Conservation (phyloP, 2,113 vertebrate species). For the Lanius collurio region DNA sequence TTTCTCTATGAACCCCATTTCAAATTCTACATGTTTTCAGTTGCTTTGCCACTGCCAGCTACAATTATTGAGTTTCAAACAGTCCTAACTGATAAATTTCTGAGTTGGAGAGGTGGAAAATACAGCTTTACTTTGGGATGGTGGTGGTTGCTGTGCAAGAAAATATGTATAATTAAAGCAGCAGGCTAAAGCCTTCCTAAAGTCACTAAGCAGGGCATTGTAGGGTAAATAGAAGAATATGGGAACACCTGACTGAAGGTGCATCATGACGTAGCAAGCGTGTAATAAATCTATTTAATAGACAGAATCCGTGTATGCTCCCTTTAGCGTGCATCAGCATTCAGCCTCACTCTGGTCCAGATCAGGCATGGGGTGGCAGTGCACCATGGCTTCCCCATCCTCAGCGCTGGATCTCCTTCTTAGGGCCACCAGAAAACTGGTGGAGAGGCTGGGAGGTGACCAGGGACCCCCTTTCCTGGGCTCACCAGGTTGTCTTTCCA, state of each 20-base stretch:
- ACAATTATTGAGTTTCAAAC: background rate
- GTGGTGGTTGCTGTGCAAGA: background rate
- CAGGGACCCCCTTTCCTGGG: background rate
- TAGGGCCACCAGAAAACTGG: background rate
- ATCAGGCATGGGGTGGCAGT: background rate
- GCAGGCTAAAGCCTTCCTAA: background rate
- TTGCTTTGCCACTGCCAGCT: background rate
- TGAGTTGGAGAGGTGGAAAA: background rate
- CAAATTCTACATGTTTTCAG: background rate
- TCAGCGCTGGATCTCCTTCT: background rate
- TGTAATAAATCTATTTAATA: background rate
- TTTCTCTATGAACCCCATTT: background rate
- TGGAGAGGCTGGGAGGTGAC: background rate
- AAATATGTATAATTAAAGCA: background rate
- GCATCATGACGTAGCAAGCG: background rate
- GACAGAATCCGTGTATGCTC: background rate
- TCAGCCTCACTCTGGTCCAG: background rate
- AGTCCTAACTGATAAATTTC: background rate
- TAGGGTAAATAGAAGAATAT: background rate
- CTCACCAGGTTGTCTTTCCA: background rate
- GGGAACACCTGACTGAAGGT: background rate
- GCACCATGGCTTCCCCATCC: rapidly evolving
- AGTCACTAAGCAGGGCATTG: background rate
- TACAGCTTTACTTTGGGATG: background rate
- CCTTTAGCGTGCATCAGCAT: background rate